A percentile compares a stretch with the other conserved stretches of the same genome.
Evolutionary conservation across 2,888 invertebrate genomes (phyloP).

Genomic region (Acleris cristana): DNA sequence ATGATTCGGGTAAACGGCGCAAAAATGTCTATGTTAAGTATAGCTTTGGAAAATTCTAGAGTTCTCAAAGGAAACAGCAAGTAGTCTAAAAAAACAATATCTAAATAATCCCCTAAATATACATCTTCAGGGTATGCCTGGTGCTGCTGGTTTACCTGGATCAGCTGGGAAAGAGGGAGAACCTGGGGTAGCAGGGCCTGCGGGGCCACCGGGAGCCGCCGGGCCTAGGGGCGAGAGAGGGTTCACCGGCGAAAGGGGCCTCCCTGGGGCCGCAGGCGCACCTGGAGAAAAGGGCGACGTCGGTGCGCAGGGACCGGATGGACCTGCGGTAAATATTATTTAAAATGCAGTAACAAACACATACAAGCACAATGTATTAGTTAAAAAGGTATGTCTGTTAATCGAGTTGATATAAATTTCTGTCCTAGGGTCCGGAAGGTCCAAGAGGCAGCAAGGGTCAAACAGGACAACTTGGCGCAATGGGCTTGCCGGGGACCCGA

Average conservation of each 20-base stretch:
- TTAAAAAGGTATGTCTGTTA: background rate
- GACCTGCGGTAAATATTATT: slow-evolving; percentile 75
- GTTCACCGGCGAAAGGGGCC: slow-evolving; percentile 90
- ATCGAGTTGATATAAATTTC: background rate
- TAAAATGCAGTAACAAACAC: background rate
- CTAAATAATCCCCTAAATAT: background rate
- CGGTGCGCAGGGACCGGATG: slow-evolving; percentile 88
- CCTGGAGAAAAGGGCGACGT: slow-evolving; percentile 86
- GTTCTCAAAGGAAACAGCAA: background rate
- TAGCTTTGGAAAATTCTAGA: too few species aligned
- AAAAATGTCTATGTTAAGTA: too few species aligned
- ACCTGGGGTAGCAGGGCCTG: slow-evolving; percentile 87
- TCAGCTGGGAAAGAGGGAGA: slow-evolving; percentile 92
- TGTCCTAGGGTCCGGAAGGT: slow-evolving; percentile 85
- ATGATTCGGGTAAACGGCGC: too few species aligned
- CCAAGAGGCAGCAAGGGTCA: slow-evolving; percentile 88
- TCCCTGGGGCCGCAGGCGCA: slow-evolving; percentile 86
- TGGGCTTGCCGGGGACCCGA: slow-evolving; percentile 88
- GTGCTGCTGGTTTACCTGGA: slow-evolving; percentile 88
- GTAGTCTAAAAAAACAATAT: background rate
- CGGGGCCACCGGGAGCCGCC: slow-evolving; percentile 83
- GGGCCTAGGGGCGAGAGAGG: slow-evolving; percentile 88
- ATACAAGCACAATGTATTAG: too few species aligned
- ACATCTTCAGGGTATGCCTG: slow-evolving; percentile 88
- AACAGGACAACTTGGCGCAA: slow-evolving; percentile 87